Conservation (phyloP, 2,888 invertebrate species). For the Nomada flava region DNA sequence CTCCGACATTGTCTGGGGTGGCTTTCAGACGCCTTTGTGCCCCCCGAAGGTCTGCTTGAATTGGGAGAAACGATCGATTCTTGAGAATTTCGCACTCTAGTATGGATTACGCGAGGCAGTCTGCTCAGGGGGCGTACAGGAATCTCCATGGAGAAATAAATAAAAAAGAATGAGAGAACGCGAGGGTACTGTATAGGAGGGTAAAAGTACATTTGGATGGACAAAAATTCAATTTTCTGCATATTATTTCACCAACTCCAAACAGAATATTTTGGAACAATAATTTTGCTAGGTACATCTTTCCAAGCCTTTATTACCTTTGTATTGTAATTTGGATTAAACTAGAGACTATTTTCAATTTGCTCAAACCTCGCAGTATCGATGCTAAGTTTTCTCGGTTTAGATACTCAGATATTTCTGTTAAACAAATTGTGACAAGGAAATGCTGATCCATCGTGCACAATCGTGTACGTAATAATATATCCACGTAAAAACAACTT, state of each 20-base stretch:
- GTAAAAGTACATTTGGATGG: too few species aligned
- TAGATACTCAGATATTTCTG: too few species aligned
- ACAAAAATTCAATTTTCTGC: too few species aligned
- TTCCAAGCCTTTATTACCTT: too few species aligned
- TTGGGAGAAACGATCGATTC: slow-evolving; percentile 18
- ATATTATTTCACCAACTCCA: too few species aligned
- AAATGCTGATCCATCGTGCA: slow-evolving; percentile 5
- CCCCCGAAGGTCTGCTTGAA: neutral
- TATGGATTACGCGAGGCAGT: neutral
- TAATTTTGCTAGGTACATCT: too few species aligned
- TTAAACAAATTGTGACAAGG: slow-evolving; percentile 1
- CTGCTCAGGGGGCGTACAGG: neutral
- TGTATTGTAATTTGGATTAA: too few species aligned
- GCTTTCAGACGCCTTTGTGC: slow-evolving; percentile 27
- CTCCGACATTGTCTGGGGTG: slow-evolving; percentile 15
- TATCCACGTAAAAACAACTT: slow-evolving; percentile 10
- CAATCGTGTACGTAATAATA: slow-evolving; percentile 4
- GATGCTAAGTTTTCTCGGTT: too few species aligned
- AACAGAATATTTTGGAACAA: too few species aligned
- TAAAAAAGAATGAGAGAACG: neutral
- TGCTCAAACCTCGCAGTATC: too few species aligned
- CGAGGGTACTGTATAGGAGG: too few species aligned
- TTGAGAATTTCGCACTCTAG: slow-evolving; percentile 10
- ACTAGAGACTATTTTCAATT: too few species aligned
- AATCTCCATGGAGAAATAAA: neutral